Conservation (phyloP, 1,140 invertebrate genomes). For the Delia radicum region DNA sequence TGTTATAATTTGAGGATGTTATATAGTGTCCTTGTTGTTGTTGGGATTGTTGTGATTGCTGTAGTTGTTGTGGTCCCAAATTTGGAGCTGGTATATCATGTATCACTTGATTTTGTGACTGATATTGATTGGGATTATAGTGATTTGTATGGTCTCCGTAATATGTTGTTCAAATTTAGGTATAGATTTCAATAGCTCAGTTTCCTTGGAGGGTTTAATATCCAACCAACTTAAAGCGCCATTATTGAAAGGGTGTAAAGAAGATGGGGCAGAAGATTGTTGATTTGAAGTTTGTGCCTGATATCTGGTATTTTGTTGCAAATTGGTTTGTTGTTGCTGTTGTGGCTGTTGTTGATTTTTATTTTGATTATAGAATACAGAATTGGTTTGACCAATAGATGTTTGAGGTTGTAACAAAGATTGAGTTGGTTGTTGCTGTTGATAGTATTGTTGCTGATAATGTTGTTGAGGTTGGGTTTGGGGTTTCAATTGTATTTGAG, state of each 20-base stretch:
- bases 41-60: slow-evolving; percentile 32
- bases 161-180: slow-evolving; percentile 76
- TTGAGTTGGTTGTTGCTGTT: slow-evolving; percentile 44
- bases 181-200: slow-evolving; percentile 71
- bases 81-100: slow-evolving; percentile 53
- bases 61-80: slow-evolving; percentile 35
- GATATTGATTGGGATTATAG: slow-evolving; percentile 19
- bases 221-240: slow-evolving; percentile 37
- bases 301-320: slow-evolving; percentile 32
- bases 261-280: slow-evolving; percentile 23
- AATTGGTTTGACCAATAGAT: slow-evolving; percentile 43
- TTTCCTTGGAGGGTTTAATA: slow-evolving; percentile 53
- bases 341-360: slow-evolving; percentile 35
- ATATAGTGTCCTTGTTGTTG: slow-evolving; percentile 33
- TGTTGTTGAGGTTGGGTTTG: slow-evolving; percentile 40
- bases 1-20: slow-evolving; percentile 11
- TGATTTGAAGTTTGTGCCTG: not conserved
- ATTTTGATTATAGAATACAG: slow-evolving; percentile 49
- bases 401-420: not conserved
- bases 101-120: slow-evolving; percentile 43
- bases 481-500: slow-evolving; percentile 35
- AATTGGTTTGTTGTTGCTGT: slow-evolving; percentile 40
- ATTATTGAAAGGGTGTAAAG: slow-evolving; percentile 23
- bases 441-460: slow-evolving; percentile 42
- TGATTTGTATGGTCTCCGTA: slow-evolving; percentile 57